These are phyloP conservation scores for Scaptomyza caliginosa DNA, from an alignment of 2,888 invertebrate species.

Conservation along the genomic window DNA sequence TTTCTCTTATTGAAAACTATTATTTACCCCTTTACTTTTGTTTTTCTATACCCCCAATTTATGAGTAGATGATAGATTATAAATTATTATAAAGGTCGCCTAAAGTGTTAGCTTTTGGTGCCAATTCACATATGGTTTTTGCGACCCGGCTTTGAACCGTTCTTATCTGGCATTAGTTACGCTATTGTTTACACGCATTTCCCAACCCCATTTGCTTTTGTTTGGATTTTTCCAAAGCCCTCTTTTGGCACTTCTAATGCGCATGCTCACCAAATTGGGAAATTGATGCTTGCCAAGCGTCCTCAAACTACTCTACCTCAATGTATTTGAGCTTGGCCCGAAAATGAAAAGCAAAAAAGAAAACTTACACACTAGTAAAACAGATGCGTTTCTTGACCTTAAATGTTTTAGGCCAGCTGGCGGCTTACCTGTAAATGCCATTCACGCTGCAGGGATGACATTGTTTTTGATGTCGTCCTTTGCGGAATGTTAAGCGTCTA, in stretches of 20 bases:
- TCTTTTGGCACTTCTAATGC: slow-evolving; percentile 4
- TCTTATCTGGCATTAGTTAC: slow-evolving; percentile 5
- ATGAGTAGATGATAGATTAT: slow-evolving; percentile 2
- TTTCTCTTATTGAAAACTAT: too few species aligned
- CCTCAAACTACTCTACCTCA: slow-evolving; percentile 62
- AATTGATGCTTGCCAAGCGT: slow-evolving; percentile 20
- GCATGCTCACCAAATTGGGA: slow-evolving; percentile 49
- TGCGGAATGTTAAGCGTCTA: slow-evolving; percentile 69
- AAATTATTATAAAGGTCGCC: background rate
- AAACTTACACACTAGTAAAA: slow-evolving; percentile 9
- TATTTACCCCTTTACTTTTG: too few species aligned
- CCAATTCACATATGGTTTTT: slow-evolving; percentile 5
- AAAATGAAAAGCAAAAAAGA: slow-evolving; percentile 4
- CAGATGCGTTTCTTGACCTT: slow-evolving; percentile 67
- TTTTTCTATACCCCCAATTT: too few species aligned
- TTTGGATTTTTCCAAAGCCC: background rate
- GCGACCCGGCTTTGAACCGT: slow-evolving; percentile 27
- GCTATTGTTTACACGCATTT: slow-evolving; percentile 36
- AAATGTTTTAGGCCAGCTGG: background rate
- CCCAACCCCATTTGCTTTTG: slow-evolving; percentile 5
- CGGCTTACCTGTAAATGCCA: slow-evolving; percentile 82
- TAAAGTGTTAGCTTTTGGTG: background rate
- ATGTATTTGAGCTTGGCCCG: slow-evolving; percentile 60
- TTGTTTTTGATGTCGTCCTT: slow-evolving; percentile 55
- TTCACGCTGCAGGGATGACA: slow-evolving; percentile 84